phyloP scores from a whole-genome alignment of 2,113 vertebrate species.

The Rynchops niger region DNA sequence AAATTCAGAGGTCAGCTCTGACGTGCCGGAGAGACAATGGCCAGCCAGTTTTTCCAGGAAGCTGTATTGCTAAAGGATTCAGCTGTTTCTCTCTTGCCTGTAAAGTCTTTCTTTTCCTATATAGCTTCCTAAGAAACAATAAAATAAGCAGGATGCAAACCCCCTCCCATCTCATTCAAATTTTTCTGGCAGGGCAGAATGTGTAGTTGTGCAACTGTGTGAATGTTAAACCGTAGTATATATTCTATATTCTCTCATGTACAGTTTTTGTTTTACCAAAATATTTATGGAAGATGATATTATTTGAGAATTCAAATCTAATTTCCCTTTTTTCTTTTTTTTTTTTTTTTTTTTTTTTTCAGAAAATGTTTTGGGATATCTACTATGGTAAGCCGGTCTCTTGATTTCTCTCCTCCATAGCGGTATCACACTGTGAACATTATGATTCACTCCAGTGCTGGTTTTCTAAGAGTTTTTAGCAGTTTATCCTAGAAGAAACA shows the following conservation, averaged over 20 bases:
- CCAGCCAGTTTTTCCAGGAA: neutral
- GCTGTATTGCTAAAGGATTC: neutral
- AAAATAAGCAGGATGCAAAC: neutral
- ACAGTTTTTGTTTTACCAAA: neutral
- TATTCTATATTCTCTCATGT: neutral
- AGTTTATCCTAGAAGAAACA: neutral
- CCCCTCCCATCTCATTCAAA: neutral
- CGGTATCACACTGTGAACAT: neutral
- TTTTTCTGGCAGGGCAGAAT: neutral
- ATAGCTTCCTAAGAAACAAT: neutral
- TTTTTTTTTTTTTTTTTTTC: neutral
- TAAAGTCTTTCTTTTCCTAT: neutral
- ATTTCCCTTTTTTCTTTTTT: neutral
- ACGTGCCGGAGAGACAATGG: fast-evolving
- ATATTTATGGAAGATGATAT: neutral
- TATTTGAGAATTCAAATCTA: neutral
- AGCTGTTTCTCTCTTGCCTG: neutral
- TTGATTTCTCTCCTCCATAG: neutral
- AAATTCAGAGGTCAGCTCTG: neutral
- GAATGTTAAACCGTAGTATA: neutral
- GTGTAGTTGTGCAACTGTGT: neutral
- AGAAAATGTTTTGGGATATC: constrained; percentile 68
- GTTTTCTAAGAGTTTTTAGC: neutral
- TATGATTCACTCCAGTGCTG: neutral
- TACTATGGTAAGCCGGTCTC: constrained; percentile 65